Evolutionary conservation across 2,113 vertebrate genomes (phyloP), one percentile per base, ranked within the genome.

Genomic region (Dipodomys ordii): DNA sequence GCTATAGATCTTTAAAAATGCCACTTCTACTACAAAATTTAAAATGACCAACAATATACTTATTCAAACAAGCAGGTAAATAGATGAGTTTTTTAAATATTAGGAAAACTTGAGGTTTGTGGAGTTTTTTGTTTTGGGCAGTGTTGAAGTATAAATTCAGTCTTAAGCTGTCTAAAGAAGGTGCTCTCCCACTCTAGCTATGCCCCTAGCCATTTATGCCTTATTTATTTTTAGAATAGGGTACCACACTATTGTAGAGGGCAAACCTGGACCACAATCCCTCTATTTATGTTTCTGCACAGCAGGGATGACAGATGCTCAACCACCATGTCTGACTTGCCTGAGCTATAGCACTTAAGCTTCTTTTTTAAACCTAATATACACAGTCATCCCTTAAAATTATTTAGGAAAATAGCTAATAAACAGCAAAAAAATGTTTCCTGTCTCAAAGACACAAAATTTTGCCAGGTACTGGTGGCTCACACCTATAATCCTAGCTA

Each of bases 1-100:
- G n/a, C 27, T 85, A 73, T 71, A 1, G 44, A 65, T 44, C 27
- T 85, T 88, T 93, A 79, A 86, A 87, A 92, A 46, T 53, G 57
- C 16, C 35, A 83, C 49, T 83, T 90, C 82, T 44, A 87, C 72
- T 80, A 91, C 65, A 78, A 96, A 86, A 49, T 71, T 95, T 39
- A 93, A 91, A 88, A 89, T n/a, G 90, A 46, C 2, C 44, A 73
- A 73, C 32, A 87, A 77, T 67, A 93, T 67, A 76, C 23, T 71
- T 57, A 88, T 10, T 39, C 7, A 84, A 93, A 77, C 25, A 90
- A 73, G 10, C 44, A 84, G 30, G 87, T 68, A 57, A 16, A 15
- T 18, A 68, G 11, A 30, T 13, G 67, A 11, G 27, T 32, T 60
- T 57, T 49, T 49, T 49, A 11, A 49, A 49, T 49, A 49, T 49